Percentiles rank a stretch among this genome's conserved stretches.
Conservation (phyloP, 2,113 vertebrate species). For the Pithys albifrons region DNA sequence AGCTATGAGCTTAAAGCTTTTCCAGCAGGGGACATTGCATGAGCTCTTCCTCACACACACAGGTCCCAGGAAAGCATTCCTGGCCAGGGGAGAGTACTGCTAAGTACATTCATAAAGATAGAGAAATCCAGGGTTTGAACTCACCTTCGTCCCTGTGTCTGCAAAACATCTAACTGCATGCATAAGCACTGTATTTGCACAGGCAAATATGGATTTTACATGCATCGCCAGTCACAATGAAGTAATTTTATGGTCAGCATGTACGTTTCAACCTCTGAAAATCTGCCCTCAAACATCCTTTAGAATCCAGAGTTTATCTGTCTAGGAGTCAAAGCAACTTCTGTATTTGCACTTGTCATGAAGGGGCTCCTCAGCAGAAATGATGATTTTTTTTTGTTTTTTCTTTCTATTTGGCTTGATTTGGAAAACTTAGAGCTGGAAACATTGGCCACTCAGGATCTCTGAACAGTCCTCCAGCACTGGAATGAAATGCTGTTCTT, state of each 20-base stretch:
- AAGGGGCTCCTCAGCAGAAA: conserved; percentile 12
- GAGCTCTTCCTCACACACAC: not conserved
- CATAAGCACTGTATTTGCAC: conserved; percentile 48
- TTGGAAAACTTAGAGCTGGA: not conserved
- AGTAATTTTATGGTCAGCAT: conserved; percentile 52
- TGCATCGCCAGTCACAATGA: conserved; percentile 52
- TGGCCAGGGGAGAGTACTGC: not conserved
- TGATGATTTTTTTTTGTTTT: not conserved
- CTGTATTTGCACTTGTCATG: not conserved
- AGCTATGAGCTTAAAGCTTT: conserved; percentile 3
- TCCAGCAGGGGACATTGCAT: not conserved
- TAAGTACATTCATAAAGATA: not conserved
- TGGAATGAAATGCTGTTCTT: not conserved
- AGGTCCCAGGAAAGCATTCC: not conserved
- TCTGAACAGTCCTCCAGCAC: not conserved
- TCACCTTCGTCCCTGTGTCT: not conserved
- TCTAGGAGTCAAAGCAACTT: conserved; percentile 46
- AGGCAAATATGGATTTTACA: conserved; percentile 54
- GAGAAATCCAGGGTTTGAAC: conserved; percentile 26
- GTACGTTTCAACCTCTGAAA: conserved; percentile 48
- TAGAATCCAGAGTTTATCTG: conserved; percentile 28
- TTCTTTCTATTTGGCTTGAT: not conserved
- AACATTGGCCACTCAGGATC: not conserved
- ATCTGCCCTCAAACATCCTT: conserved; percentile 60
- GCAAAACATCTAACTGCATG: conserved; percentile 12